phyloP scores from a whole-genome alignment of 2,797 vertebrate genomes.

The Carapus acus region DNA sequence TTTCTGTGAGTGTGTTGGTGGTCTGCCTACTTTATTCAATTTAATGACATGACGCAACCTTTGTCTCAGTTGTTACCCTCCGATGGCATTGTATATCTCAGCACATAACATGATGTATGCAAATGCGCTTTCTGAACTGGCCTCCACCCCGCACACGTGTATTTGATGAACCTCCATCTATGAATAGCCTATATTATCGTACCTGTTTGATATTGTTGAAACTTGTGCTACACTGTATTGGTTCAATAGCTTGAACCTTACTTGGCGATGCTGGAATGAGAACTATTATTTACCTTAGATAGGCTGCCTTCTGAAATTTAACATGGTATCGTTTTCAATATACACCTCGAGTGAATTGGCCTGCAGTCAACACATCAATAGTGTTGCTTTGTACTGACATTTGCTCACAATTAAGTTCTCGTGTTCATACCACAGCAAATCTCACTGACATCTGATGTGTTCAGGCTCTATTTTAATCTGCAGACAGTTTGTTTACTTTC shows the following conservation, averaged over 20 bases:
- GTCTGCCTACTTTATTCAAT: slow-evolving; percentile 38
- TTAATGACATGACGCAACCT: slow-evolving; percentile 41
- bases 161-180: slow-evolving; percentile 59
- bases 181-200: slow-evolving; percentile 56
- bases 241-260: slow-evolving; percentile 58
- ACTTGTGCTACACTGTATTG: slow-evolving; percentile 52
- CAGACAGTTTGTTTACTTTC: slow-evolving; percentile 19
- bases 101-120: slow-evolving; percentile 54
- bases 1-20: slow-evolving; percentile 40
- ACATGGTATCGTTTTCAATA: slow-evolving; percentile 52
- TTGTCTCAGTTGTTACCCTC: slow-evolving; percentile 39
- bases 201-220: slow-evolving; percentile 62
- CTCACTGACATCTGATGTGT: slow-evolving; percentile 25
- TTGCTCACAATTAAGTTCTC: slow-evolving; percentile 45
- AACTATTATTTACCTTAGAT: slow-evolving; percentile 48
- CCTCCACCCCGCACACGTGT: slow-evolving; percentile 31
- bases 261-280: slow-evolving; percentile 47
- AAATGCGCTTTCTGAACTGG: slow-evolving; percentile 52
- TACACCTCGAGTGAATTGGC: slow-evolving; percentile 47
- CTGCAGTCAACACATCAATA: slow-evolving; percentile 51
- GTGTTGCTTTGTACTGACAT: slow-evolving; percentile 45
- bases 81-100: slow-evolving; percentile 44
- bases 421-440: slow-evolving; percentile 51
- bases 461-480: slow-evolving; percentile 33
- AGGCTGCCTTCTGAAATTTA: slow-evolving; percentile 39